These are phyloP conservation scores for Lamproptera curius DNA, from an alignment of 2,888 invertebrate genomes.

Conservation along the genomic window DNA sequence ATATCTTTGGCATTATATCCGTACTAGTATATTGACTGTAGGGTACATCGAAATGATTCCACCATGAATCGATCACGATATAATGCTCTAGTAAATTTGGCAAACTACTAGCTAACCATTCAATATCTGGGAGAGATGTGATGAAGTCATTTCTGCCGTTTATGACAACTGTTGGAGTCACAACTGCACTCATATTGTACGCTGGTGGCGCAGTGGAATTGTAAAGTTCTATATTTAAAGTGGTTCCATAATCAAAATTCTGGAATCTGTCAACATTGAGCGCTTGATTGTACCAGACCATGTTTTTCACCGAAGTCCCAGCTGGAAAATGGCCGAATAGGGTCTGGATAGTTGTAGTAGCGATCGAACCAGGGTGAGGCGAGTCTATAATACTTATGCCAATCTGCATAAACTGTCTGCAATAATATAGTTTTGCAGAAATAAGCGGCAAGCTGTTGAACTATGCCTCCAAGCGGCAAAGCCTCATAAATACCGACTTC, in stretches of 20 bases:
- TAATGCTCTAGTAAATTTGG: slow-evolving; percentile 33
- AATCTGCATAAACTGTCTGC: slow-evolving; percentile 27
- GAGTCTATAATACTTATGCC: slow-evolving; percentile 19
- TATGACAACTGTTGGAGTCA: slow-evolving; percentile 32
- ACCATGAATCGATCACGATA: slow-evolving; percentile 24
- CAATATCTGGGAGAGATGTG: slow-evolving; percentile 36
- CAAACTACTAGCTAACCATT: slow-evolving; percentile 27
- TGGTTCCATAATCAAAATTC: slow-evolving; percentile 36
- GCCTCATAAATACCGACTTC: slow-evolving; percentile 18
- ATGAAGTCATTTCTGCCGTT: slow-evolving; percentile 38
- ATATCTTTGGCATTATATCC: too few species aligned
- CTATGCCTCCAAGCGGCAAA: slow-evolving; percentile 21
- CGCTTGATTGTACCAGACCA: slow-evolving; percentile 39
- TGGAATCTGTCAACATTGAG: slow-evolving; percentile 32
- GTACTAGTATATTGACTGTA: too few species aligned
- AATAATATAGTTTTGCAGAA: slow-evolving; percentile 42
- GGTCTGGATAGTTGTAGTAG: slow-evolving; percentile 23
- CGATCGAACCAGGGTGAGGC: slow-evolving; percentile 31
- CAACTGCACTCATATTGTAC: slow-evolving; percentile 42
- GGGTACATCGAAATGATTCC: slow-evolving; percentile 43
- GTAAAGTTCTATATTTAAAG: slow-evolving; percentile 35
- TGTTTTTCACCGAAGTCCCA: slow-evolving; percentile 39
- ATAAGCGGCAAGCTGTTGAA: slow-evolving; percentile 29
- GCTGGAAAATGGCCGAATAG: slow-evolving; percentile 36
- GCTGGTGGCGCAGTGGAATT: slow-evolving; percentile 32